Conservation (phyloP, 2,113 vertebrate genomes). For the Zosterops hypoxanthus region DNA sequence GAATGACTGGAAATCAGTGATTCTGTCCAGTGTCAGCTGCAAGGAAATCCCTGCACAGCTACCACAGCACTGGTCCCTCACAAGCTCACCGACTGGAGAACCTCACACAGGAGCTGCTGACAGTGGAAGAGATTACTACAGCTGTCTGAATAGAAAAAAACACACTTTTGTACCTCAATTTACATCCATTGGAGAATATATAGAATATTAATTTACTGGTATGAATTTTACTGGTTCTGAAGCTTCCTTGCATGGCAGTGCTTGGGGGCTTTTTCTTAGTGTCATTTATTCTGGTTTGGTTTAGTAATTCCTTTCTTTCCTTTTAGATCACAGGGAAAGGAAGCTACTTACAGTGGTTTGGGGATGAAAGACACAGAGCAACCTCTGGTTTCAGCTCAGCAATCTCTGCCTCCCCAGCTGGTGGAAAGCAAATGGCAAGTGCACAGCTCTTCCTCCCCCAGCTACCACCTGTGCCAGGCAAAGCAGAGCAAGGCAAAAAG, state of each 20-base stretch:
- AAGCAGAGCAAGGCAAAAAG: neutral
- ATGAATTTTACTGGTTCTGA: neutral
- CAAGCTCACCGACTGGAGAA: neutral
- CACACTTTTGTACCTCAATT: neutral
- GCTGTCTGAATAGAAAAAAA: neutral
- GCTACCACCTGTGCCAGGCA: neutral
- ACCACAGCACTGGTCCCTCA: neutral
- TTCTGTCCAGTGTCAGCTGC: neutral
- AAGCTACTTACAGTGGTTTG: neutral
- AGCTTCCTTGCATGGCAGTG: neutral
- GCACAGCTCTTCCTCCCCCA: neutral
- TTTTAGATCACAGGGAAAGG: neutral
- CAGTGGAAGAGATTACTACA: neutral
- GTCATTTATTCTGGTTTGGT: neutral
- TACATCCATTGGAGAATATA: neutral
- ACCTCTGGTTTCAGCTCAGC: neutral
- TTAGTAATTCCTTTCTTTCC: neutral
- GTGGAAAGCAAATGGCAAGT: neutral
- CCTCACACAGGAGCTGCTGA: rapidly evolving
- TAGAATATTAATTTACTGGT: neutral
- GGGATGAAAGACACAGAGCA: neutral
- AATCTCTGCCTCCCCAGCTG: neutral
- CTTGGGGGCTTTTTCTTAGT: too few relatives aligned
- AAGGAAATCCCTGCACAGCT: neutral
- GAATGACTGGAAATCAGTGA: neutral